Conservation (phyloP, 2,797 vertebrate species). For the Columba guinea region DNA sequence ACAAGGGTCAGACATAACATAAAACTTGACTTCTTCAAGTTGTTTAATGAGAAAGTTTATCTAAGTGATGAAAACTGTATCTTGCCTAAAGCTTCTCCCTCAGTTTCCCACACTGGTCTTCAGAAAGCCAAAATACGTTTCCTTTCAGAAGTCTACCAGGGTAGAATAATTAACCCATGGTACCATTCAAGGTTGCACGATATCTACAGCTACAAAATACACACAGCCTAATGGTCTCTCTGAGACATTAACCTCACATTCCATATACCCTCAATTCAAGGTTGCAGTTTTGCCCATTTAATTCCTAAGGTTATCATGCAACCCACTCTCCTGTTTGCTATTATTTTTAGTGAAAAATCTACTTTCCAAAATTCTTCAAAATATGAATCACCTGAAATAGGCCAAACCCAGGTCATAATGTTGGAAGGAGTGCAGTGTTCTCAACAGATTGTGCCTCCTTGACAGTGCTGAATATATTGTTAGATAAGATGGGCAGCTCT, state of each 20-base stretch:
- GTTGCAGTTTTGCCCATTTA: background rate
- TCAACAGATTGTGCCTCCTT: rapidly evolving
- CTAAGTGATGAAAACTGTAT: background rate
- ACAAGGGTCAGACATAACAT: background rate
- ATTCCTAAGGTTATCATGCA: background rate
- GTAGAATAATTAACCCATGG: background rate
- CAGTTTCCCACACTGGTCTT: background rate
- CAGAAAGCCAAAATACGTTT: background rate
- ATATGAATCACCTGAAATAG: background rate
- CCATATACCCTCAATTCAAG: background rate
- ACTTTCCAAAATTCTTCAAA: background rate
- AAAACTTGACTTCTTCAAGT: background rate
- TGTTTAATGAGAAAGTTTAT: background rate
- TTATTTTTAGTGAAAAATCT: background rate
- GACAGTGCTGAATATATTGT: background rate
- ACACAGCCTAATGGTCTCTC: background rate
- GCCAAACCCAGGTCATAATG: rapidly evolving
- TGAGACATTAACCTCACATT: background rate
- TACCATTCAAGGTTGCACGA: background rate
- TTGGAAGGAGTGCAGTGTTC: background rate
- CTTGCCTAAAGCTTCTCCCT: background rate
- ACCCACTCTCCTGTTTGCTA: rapidly evolving
- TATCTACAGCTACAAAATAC: background rate
- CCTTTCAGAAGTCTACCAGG: background rate
- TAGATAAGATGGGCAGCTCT: background rate